A percentile compares a stretch with the other conserved stretches of the same genome.
Evolutionary conservation across 1,140 invertebrate genomes (phyloP).

Genomic region (Mylabris phalerata): DNA sequence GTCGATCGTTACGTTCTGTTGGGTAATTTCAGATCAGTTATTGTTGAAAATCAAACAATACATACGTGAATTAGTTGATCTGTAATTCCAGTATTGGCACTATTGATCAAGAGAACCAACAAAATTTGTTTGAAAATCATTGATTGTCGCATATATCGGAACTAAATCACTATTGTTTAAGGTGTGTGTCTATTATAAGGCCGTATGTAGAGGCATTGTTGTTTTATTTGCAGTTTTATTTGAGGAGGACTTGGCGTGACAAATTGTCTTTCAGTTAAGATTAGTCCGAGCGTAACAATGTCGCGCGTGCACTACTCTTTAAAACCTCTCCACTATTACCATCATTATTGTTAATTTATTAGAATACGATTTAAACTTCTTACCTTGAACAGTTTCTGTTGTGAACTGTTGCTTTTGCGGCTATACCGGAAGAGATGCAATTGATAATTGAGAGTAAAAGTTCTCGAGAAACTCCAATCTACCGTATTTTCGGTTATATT

Average conservation of each 20-base stretch:
- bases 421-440: too few relatives aligned
- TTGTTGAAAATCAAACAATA: conserved; percentile 19
- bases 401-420: too few relatives aligned
- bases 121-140: background rate
- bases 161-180: conserved; percentile 3
- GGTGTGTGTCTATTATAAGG: background rate
- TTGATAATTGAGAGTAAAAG: too few relatives aligned
- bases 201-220: conserved; percentile 17
- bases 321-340: too few relatives aligned
- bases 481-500: too few relatives aligned
- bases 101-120: background rate
- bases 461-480: too few relatives aligned
- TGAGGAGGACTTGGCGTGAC: conserved; percentile 31
- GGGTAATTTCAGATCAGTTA: conserved; percentile 30
- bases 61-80: conserved; percentile 1
- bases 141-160: background rate
- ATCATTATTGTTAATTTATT: too few relatives aligned
- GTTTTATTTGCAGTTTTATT: conserved; percentile 25
- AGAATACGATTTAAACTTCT: too few relatives aligned
- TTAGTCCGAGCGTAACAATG: conserved; percentile 9
- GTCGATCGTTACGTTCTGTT: conserved; percentile 25
- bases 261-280: conserved; percentile 38
- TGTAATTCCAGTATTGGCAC: background rate
- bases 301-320: background rate
- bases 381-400: too few relatives aligned